Base-by-base conservation (phyloP, 2,797 vertebrate genomes). In the Nannoperca australis region DNA sequence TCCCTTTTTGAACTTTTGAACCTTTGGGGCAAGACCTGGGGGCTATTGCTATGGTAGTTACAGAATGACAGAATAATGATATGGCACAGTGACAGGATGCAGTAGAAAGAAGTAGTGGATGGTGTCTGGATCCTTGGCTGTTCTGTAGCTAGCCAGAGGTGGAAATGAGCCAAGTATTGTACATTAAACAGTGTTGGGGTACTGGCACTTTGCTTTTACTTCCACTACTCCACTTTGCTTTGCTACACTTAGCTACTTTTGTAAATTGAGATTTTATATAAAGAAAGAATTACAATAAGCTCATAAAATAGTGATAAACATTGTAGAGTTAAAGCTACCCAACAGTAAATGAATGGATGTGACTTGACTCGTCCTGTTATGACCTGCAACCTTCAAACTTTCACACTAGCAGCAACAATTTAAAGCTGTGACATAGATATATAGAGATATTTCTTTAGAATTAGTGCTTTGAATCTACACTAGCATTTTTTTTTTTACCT, bases 1-100 rank as follows among this genome's bases (percentile, higher is more conserved):
- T 62, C 40, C 44, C 47, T 63, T 59, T 81, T 76, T 55, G 73
- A 82, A 84, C 86, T 85, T 45, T 91, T 85, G 80, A 61, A 84
- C 76, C 8, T 60, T 63, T 63, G 4, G 17, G 14, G 5, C 4
- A 32, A 60, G 8, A 45, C 32, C 24, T 55, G 15, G 13, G 20
- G 44, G 47, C 42, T 73, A 38, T 61, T 50, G 42, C 58, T 18
- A 27, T 20, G 13, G 53, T 47, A 44, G 27, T 61, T 40, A 6
- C 32, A 72, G 60, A 70, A 2, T 14, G 27, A 0, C 44, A 58
- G 5, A 45, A 54, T 49, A 42, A 49, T 22, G 12, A 76, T 30
- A 64, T 1, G 30, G 9, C 15, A 54, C 15, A 54, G 27, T 36
- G 22, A 36, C 11, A 34, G n/a, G 45, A 50, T 40, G 44, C n/a